Conservation (phyloP, 1,140 invertebrate species). For the Aphaenogaster rudis region DNA sequence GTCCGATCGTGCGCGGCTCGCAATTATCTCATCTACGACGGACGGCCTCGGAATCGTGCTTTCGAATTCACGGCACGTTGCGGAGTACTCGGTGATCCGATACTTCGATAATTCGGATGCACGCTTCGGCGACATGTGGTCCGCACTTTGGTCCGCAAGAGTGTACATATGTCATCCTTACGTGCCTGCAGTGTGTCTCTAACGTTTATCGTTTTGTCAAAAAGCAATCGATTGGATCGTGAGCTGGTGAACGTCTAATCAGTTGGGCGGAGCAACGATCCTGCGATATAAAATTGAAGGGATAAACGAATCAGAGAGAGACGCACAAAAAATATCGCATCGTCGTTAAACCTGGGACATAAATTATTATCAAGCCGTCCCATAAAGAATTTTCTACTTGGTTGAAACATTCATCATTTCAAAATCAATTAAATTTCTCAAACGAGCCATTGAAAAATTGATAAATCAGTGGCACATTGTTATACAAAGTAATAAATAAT, state of each 20-base stretch:
- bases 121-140: slow-evolving; percentile 20
- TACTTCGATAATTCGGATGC: slow-evolving; percentile 39
- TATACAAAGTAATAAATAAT: not conserved
- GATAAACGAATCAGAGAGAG: not conserved
- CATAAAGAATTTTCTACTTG: not conserved
- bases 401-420: not conserved
- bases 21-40: slow-evolving; percentile 67
- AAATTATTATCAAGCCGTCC: not conserved
- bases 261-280: not conserved
- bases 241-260: not conserved
- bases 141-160: not conserved
- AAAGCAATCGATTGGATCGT: not conserved
- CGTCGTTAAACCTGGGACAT: not conserved
- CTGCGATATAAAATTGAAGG: not conserved
- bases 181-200: not conserved
- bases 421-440: slow-evolving; percentile 3
- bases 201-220: slow-evolving; percentile 10
- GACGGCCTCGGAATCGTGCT: slow-evolving; percentile 24
- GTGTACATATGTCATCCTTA: slow-evolving; percentile 16
- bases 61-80: slow-evolving; percentile 32
- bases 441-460: not conserved
- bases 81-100: slow-evolving; percentile 40
- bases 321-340: not conserved
- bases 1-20: slow-evolving; percentile 58
- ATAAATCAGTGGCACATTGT: not conserved